phyloP scores from a whole-genome alignment of 2,113 vertebrate species.

The Neofelis nebulosa region DNA sequence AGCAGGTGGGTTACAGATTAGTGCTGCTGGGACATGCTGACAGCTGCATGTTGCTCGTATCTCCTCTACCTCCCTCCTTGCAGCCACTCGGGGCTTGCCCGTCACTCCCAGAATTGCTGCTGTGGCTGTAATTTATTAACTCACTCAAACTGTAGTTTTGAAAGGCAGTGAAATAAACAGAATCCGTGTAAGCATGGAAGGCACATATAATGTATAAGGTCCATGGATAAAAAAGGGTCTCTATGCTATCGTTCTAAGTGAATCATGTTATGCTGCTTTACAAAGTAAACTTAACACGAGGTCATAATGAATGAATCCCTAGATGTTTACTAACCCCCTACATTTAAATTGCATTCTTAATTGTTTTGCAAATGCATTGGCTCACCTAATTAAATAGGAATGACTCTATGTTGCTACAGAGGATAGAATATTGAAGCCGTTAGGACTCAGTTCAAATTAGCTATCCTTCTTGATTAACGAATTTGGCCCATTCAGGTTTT shows the following conservation, averaged over 20 bases:
- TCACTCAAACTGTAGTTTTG: slow-evolving; percentile 37
- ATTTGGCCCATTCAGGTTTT: slow-evolving; percentile 64
- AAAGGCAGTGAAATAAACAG: slow-evolving; percentile 36
- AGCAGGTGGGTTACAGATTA: background rate
- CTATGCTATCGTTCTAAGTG: slow-evolving; percentile 81
- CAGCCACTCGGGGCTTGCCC: rapidly evolving
- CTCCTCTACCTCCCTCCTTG: rapidly evolving
- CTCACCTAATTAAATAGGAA: slow-evolving; percentile 89
- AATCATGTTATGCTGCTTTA: slow-evolving; percentile 83
- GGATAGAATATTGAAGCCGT: slow-evolving; percentile 85
- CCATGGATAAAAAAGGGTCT: background rate
- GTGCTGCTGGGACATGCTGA: background rate
- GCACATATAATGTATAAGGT: background rate
- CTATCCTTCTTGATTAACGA: slow-evolving; percentile 79
- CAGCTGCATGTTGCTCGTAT: background rate
- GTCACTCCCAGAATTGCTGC: background rate
- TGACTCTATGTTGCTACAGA: slow-evolving; percentile 80
- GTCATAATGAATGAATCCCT: slow-evolving; percentile 87
- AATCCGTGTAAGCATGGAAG: slow-evolving; percentile 32
- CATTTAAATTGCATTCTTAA: slow-evolving; percentile 89
- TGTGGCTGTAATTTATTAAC: background rate
- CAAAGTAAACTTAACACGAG: slow-evolving; percentile 84
- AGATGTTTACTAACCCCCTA: slow-evolving; percentile 85
- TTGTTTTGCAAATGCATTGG: slow-evolving; percentile 88
- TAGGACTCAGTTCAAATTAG: slow-evolving; percentile 84